phyloP scores from a whole-genome alignment of 2,888 invertebrate genomes.

The Hylaea fasciaria region DNA sequence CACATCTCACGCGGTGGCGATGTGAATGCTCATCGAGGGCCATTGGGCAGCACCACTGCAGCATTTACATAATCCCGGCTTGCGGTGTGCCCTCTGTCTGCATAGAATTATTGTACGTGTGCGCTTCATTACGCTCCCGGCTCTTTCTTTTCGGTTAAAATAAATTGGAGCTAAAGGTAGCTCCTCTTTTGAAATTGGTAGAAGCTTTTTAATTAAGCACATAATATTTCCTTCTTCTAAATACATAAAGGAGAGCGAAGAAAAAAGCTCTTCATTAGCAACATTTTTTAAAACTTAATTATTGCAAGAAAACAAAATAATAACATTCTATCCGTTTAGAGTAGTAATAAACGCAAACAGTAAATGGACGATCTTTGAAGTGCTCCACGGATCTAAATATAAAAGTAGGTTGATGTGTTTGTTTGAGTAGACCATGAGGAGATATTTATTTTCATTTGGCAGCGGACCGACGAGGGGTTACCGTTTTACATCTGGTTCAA shows the following conservation, averaged over 20 bases:
- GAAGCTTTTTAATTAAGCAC: conserved; percentile 3
- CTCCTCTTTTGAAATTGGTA: conserved; percentile 2
- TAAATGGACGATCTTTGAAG: conserved; percentile 57
- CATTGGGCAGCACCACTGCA: conserved; percentile 34
- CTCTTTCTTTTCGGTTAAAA: conserved; percentile 6
- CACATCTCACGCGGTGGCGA: conserved; percentile 29
- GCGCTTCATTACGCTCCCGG: conserved; percentile 27
- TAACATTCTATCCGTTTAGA: conserved; percentile 30
- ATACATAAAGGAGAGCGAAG: background rate
- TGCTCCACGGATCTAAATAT: conserved; percentile 59
- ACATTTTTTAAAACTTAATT: conserved; percentile 17
- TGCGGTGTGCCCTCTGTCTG: conserved; percentile 26
- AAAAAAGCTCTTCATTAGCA: conserved; percentile 13
- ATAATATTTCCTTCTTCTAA: background rate
- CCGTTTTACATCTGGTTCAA: conserved; percentile 56
- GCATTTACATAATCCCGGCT: conserved; percentile 41
- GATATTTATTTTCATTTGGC: conserved; percentile 75
- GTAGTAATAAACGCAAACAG: conserved; percentile 41
- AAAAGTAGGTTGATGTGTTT: conserved; percentile 69
- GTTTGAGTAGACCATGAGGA: conserved; percentile 66
- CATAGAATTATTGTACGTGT: conserved; percentile 33
- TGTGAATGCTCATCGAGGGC: conserved; percentile 32
- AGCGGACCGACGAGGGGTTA: conserved; percentile 56
- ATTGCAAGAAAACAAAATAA: conserved; percentile 30
- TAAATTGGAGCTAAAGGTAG: conserved; percentile 11